Conservation (phyloP, 2,888 invertebrate genomes). For the Zhuqinia jingwanae region DNA sequence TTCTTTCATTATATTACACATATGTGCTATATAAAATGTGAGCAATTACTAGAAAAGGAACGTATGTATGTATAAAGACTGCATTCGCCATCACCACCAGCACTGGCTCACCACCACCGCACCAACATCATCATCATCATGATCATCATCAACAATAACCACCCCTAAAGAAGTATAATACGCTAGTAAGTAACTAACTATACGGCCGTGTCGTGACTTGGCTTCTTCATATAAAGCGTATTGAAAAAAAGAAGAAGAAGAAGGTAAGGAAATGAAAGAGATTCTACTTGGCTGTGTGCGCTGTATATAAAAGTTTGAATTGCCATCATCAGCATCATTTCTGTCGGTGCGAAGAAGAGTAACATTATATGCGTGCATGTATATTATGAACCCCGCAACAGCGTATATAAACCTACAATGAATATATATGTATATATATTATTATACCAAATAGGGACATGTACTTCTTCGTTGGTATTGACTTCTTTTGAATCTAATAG, state of each 20-base stretch:
- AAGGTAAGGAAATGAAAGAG: slow-evolving; percentile 10
- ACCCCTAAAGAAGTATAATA: slow-evolving; percentile 68
- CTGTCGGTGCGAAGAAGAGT: neutral
- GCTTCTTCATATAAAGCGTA: slow-evolving; percentile 40
- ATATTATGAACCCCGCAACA: no score
- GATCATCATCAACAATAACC: slow-evolving; percentile 54
- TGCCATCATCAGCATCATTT: neutral
- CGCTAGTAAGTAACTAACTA: slow-evolving; percentile 63
- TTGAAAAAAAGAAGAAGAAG: no score
- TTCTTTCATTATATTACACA: neutral
- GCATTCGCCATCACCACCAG: slow-evolving; percentile 44
- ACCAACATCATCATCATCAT: slow-evolving; percentile 27
- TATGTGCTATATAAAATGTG: slow-evolving; percentile 7
- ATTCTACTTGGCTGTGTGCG: neutral
- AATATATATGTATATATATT: no score
- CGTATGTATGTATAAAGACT: slow-evolving; percentile 33
- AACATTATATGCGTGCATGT: slow-evolving; percentile 15
- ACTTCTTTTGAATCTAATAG: neutral
- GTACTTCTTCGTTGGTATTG: neutral
- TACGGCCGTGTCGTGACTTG: slow-evolving; percentile 71
- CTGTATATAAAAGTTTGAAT: slow-evolving; percentile 9
- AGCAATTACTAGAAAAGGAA: slow-evolving; percentile 26
- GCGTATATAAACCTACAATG: no score
- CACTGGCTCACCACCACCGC: slow-evolving; percentile 70
- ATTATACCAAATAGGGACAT: neutral